phyloP scores from a whole-genome alignment of 1,140 invertebrate species.

The Leptestheria dahalacensis region DNA sequence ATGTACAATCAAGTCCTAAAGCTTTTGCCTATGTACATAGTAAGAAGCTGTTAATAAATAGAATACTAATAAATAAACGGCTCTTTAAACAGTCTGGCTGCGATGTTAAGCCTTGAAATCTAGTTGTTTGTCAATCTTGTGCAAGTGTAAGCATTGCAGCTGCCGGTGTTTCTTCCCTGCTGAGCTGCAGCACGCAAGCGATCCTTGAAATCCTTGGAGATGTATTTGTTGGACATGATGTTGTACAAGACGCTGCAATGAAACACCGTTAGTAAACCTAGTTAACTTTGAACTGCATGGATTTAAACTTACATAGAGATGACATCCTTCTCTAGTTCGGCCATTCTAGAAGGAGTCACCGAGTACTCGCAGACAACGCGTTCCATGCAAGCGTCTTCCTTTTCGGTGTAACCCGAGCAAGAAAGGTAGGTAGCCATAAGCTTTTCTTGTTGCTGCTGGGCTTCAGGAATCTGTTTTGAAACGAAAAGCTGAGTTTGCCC shows the following conservation, averaged over 20 bases:
- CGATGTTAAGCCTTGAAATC: too few relatives aligned
- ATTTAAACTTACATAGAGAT: constrained; percentile 24
- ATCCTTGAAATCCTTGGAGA: constrained; percentile 22
- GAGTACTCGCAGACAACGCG: constrained; percentile 28
- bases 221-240: constrained; percentile 22
- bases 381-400: constrained; percentile 24
- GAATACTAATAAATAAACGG: too few relatives aligned
- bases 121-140: background rate
- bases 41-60: too few relatives aligned
- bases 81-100: too few relatives aligned
- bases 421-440: constrained; percentile 25
- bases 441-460: constrained; percentile 24
- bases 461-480: constrained; percentile 25
- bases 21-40: too few relatives aligned
- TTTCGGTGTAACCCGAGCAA: constrained; percentile 24
- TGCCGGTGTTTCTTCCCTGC: constrained; percentile 5
- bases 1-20: too few relatives aligned
- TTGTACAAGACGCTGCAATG: constrained; percentile 23
- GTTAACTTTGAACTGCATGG: constrained; percentile 15
- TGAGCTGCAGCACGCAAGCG: constrained; percentile 22
- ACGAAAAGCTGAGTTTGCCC: too few relatives aligned
- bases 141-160: constrained; percentile 12
- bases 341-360: constrained; percentile 28
- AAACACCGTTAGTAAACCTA: constrained; percentile 22
- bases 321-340: constrained; percentile 21